Evolutionary conservation across 1,140 invertebrate genomes (phyloP).

Genomic region (Pachypsylla venusta): DNA sequence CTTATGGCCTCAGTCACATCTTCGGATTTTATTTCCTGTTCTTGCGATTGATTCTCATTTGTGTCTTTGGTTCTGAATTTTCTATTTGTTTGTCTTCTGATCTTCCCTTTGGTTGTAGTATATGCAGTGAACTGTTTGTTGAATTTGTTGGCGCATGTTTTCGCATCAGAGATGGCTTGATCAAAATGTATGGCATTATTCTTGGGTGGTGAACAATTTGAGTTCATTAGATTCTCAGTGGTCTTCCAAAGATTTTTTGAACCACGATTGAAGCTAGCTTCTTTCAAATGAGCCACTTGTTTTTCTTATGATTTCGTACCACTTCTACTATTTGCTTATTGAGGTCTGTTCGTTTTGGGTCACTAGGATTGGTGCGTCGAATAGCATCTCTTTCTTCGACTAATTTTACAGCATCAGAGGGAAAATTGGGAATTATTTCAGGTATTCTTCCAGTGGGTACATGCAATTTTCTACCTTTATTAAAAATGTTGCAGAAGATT

Average conservation of each 20-base stretch:
- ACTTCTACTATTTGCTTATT: background rate
- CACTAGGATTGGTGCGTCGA: background rate
- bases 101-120: background rate
- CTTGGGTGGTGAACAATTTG: background rate
- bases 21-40: background rate
- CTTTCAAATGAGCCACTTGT: background rate
- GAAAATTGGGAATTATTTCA: background rate
- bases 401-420: background rate
- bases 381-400: background rate
- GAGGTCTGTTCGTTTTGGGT: background rate
- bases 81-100: background rate
- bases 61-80: background rate
- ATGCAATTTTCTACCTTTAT: background rate
- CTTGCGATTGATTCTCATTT: background rate
- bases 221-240: background rate
- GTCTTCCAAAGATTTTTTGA: background rate
- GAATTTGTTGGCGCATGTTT: background rate
- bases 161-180: too few species aligned
- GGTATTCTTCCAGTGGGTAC: background rate
- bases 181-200: too few species aligned
- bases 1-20: background rate
- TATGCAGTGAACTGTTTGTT: background rate
- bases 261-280: background rate
- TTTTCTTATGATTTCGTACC: background rate
- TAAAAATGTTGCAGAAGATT: background rate